Conservation (phyloP, 2,113 vertebrate species). For the Toxostoma redivivum region DNA sequence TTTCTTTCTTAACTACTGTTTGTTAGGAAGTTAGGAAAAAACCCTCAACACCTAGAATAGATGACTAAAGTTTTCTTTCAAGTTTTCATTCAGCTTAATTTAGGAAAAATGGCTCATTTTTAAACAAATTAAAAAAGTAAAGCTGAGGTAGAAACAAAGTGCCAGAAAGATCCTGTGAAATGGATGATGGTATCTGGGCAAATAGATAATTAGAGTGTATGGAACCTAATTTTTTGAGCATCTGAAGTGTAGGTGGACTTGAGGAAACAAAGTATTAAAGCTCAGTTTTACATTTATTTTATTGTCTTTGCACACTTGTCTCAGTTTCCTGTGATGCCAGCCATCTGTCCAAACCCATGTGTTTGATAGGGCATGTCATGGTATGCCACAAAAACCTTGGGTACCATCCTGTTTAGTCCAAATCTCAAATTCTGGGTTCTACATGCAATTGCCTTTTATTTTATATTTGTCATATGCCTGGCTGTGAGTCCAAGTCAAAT, state of each 20-base stretch:
- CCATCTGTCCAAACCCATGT: background rate
- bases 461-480: background rate
- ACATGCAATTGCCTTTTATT: background rate
- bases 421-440: background rate
- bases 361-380: background rate
- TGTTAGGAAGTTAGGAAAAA: background rate
- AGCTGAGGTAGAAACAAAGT: background rate
- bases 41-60: background rate
- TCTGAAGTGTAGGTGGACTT: constrained; percentile 46
- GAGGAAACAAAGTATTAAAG: constrained; percentile 22
- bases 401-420: background rate
- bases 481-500: background rate
- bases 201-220: background rate
- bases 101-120: background rate
- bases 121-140: background rate
- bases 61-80: background rate
- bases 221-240: constrained; percentile 10
- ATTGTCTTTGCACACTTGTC: background rate
- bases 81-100: background rate
- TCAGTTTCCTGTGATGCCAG: background rate
- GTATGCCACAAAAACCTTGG: background rate
- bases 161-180: background rate
- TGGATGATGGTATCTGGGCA: background rate
- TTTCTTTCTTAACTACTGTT: background rate
- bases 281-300: background rate